Evolutionary conservation across 2,888 invertebrate species (phyloP).

Genomic region (Caenorhabditis sp.): DNA sequence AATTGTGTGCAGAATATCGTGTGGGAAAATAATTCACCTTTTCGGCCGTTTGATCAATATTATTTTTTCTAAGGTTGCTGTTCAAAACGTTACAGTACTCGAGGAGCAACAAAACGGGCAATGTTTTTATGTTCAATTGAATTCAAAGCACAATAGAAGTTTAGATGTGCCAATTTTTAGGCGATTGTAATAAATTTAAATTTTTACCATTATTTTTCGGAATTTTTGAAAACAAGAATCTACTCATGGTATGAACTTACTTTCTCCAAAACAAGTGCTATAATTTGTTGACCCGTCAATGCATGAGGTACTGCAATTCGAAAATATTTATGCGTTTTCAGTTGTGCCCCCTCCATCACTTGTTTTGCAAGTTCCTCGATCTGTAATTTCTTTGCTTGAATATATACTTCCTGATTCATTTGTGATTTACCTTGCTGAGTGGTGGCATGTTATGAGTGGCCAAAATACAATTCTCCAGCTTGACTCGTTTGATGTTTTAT

Average conservation of each 20-base stretch:
- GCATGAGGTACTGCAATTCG: constrained; percentile 71
- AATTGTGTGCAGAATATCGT: too few species aligned
- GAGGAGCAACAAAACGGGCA: too few species aligned
- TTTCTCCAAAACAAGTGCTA: constrained; percentile 46
- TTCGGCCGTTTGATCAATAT: too few species aligned
- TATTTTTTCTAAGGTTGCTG: too few species aligned
- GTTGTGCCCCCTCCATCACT: constrained; percentile 60
- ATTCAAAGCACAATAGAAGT: too few species aligned
- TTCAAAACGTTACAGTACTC: too few species aligned
- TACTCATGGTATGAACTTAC: constrained; percentile 8
- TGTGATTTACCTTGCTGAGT: constrained; percentile 29
- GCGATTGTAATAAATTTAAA: too few species aligned
- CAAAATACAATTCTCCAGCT: constrained; percentile 16
- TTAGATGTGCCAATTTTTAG: too few species aligned
- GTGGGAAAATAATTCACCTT: too few species aligned
- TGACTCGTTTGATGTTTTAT: constrained; percentile 3
- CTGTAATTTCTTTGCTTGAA: constrained; percentile 45
- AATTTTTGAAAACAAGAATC: background rate
- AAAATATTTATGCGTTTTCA: constrained; percentile 70
- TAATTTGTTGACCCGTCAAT: constrained; percentile 67
- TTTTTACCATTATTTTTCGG: background rate
- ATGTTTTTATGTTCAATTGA: too few species aligned
- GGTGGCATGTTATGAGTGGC: constrained; percentile 35
- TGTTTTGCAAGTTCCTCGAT: constrained; percentile 65
- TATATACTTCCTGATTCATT: background rate